Evolutionary conservation across 2,113 vertebrate genomes (phyloP).

Genomic region (Picathartes gymnocephalus): DNA sequence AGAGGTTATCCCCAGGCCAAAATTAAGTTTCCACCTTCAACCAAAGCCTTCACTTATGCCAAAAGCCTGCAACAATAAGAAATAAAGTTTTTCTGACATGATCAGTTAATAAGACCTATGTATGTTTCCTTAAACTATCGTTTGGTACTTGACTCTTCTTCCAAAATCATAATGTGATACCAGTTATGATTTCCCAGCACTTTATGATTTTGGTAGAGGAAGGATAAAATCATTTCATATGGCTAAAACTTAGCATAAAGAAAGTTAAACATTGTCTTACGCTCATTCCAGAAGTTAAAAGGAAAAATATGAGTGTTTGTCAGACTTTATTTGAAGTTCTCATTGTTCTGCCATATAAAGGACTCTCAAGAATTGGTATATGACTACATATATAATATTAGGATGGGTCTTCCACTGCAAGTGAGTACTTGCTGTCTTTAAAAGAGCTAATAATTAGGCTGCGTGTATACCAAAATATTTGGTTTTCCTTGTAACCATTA

Average conservation of each 20-base stretch:
- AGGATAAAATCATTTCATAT: neutral
- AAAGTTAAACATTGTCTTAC: neutral
- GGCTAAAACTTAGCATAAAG: neutral
- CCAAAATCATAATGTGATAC: neutral
- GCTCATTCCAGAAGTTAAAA: neutral
- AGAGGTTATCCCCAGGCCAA: neutral
- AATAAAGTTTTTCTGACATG: neutral
- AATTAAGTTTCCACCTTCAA: neutral
- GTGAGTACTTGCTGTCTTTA: constrained; percentile 28
- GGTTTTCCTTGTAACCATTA: neutral
- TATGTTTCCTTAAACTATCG: neutral
- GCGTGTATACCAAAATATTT: neutral
- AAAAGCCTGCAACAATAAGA: neutral
- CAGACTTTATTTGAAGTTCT: neutral
- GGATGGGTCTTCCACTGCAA: constrained; percentile 8
- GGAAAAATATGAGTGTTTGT: neutral
- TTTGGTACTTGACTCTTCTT: neutral
- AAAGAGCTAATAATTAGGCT: constrained; percentile 26
- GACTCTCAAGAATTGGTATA: neutral
- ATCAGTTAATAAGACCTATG: neutral
- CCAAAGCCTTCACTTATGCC: neutral
- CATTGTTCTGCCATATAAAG: neutral
- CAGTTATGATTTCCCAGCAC: neutral
- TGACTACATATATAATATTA: neutral
- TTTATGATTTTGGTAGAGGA: neutral